Percentiles rank a stretch among this genome's conserved stretches.
phyloP scores from a whole-genome alignment of 2,888 invertebrate genomes.

The Harpagoxenus sublaevis region DNA sequence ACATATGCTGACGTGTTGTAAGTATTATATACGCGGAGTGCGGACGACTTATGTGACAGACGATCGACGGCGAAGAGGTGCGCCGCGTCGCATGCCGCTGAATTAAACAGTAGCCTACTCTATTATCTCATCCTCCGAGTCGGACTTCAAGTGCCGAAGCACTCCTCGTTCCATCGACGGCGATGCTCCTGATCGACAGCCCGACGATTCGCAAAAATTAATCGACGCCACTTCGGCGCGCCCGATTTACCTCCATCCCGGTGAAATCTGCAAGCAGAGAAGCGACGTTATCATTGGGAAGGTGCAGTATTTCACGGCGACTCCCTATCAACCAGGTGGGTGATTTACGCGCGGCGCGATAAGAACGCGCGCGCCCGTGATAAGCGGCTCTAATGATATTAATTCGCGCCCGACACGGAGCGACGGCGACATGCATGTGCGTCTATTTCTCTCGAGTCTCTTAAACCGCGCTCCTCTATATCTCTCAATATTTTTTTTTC shows the following conservation, averaged over 20 bases:
- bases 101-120: constrained; percentile 25
- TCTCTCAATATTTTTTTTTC: not conserved
- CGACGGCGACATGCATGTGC: not conserved
- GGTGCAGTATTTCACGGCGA: constrained; percentile 64
- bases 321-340: constrained; percentile 71
- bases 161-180: not conserved
- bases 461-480: not conserved
- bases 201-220: constrained; percentile 25
- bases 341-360: constrained; percentile 35
- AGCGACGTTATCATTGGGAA: constrained; percentile 41
- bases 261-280: constrained; percentile 4
- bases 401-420: constrained; percentile 4
- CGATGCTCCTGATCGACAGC: constrained; percentile 37
- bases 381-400: constrained; percentile 35
- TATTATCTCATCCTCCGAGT: not conserved
- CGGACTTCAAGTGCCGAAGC: not conserved
- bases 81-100: not conserved
- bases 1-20: not conserved
- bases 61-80: constrained; percentile 21
- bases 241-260: not conserved
- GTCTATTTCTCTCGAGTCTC: not conserved
- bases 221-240: constrained; percentile 23
- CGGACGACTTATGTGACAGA: constrained; percentile 5
- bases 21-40: constrained; percentile 8
- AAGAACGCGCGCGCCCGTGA: constrained; percentile 5